A percentile compares a stretch with the other conserved stretches of the same genome.
phyloP scores from a whole-genome alignment of 2,888 invertebrate genomes.

The Argynnis bischoffii region DNA sequence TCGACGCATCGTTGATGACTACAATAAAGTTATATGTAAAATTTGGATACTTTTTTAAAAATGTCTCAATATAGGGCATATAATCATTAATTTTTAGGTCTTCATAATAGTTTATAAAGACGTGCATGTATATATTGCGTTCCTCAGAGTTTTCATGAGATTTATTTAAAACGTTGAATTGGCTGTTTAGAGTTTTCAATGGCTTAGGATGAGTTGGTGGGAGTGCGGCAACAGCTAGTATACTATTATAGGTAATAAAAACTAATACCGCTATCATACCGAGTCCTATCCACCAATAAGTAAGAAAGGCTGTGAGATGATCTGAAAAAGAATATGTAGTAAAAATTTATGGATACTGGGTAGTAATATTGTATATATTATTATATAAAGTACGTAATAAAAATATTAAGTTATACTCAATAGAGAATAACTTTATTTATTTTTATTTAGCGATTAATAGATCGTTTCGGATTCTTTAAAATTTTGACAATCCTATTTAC shows the following conservation, averaged over 20 bases:
- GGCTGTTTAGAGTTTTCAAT: slow-evolving; percentile 39
- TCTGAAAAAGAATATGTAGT: slow-evolving; percentile 54
- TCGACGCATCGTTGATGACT: slow-evolving; percentile 58
- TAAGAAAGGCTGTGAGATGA: slow-evolving; percentile 63
- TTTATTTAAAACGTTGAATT: slow-evolving; percentile 35
- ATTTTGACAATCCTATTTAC: too few relatives aligned
- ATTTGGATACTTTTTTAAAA: slow-evolving; percentile 56
- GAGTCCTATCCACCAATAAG: slow-evolving; percentile 69
- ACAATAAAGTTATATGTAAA: slow-evolving; percentile 62
- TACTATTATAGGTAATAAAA: slow-evolving; percentile 65
- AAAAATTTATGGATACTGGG: not conserved
- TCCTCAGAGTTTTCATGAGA: slow-evolving; percentile 30
- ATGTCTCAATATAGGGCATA: slow-evolving; percentile 57
- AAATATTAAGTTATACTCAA: too few relatives aligned
- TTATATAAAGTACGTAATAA: too few relatives aligned
- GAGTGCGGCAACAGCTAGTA: slow-evolving; percentile 56
- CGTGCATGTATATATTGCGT: slow-evolving; percentile 62
- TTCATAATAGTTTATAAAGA: slow-evolving; percentile 54
- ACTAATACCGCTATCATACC: slow-evolving; percentile 65
- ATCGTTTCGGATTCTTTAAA: too few relatives aligned
- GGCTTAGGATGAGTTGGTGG: slow-evolving; percentile 47
- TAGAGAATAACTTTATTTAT: too few relatives aligned
- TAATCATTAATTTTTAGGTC: slow-evolving; percentile 55
- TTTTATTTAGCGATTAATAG: too few relatives aligned
- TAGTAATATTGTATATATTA: too few relatives aligned